Base-by-base conservation (phyloP, 2,113 vertebrate genomes). In the Pampusana beccarii region DNA sequence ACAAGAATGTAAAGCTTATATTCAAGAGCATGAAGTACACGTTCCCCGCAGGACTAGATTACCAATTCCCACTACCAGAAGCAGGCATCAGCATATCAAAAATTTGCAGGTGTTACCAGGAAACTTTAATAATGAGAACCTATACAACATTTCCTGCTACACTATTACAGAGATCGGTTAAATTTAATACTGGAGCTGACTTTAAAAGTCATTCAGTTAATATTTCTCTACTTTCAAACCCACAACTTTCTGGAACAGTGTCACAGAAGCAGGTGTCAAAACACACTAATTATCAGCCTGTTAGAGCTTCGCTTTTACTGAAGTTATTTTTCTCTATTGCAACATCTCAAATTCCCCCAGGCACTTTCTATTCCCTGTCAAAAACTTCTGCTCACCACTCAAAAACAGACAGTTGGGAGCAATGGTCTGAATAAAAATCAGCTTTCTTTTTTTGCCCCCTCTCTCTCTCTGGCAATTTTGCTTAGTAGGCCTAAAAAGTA, bases 341-440 rank as follows among this genome's bases (percentile, higher is more conserved):
- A 92, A 74, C 73, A 93, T 79, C 61, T 60, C 10, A 23, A 74
- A 84, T 92, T 71, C 65, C 95, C 93, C 48, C 44, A 81, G 89
- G 94, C 94, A 85, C 33, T 92, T 95, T 61, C 89, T 79, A 95
- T 57, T 92, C 57, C 89, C 61, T 92, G 91, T 95, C 91, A 95
- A 91, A 95, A 96, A 88, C 58, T 91, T 92, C 60, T 74, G 77
- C 61, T 85, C 61, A 36, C 33, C n/a, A 58, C 40, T 89, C 48
- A 81, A 61, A 94, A 93, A 23, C 48, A 96, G 92, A 80, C 72
- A 78, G 57, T 38, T 3, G 1, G 26, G 42, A 95, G 44, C 24
- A 88, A 0, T 42, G 61, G 21, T 64, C 69, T 90, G 91, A 95
- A 95, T 93, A 79, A 95, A 86, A 95, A 97, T 67, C 31, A 89